Evolutionary conservation across 1,140 invertebrate species (phyloP), one percentile per base, ranked within the genome.

Genomic region (Bombus balteatus): DNA sequence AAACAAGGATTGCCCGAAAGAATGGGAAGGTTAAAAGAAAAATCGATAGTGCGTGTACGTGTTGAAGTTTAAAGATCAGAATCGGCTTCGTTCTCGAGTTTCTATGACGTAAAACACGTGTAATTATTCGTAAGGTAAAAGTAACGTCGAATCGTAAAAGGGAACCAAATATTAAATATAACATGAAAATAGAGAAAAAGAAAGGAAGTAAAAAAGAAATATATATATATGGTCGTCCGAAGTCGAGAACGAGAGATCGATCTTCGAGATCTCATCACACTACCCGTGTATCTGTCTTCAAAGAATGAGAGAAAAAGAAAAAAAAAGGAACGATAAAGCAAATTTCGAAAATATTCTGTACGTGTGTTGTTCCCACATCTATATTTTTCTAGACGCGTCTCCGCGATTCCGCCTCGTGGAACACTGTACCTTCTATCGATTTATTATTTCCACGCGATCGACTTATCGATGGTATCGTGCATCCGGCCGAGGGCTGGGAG

Each of bases 351-450:
- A 59, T 82, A 90, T 57, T 59, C 77, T 85, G 66, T 47, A 43
- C 3, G 57, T 70, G 85, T 87, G 77, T 86, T 65, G 78, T 43
- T 72, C 62, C 57, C 81, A 89, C 79, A 87, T 32, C 82, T 90
- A 90, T 90, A 90, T 90, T 91, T 91, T 91, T 91, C 89, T 91
- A 91, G 83, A 87, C 62, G 41, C 73, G 68, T 66, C 81, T 87
- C 81, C 66, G 76, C 62, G 81, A 79, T 81, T 75, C 81, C 76
- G 62, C 37, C 62, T 76, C 66, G 81, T 28, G 68, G 65, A 76
- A 70, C 66, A 75, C 72, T 59, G 81, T 86, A 83, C 41, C 68
- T 75, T 79, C 65, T 78, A 83, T 71, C 53, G 87, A 80, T 85
- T 89, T 90, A 90, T 88, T 80, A 90, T 75, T 83, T 82, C n/a